phyloP scores from a whole-genome alignment of 2,113 vertebrate genomes.

The Ellobius talpinus region DNA sequence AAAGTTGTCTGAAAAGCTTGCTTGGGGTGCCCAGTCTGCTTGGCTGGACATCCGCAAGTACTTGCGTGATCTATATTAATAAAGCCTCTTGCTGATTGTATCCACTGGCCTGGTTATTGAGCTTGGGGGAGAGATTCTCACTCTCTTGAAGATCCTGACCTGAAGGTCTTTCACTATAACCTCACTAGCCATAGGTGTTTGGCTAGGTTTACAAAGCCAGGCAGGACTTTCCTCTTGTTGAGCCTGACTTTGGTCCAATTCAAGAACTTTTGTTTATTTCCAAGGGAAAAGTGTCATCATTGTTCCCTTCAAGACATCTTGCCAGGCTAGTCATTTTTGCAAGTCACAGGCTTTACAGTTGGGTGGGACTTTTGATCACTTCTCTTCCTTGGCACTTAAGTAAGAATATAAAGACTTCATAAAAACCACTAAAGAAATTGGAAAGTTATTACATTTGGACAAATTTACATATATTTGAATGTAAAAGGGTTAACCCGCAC shows the following conservation, averaged over 20 bases:
- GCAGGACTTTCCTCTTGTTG: background rate
- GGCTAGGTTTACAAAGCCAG: background rate
- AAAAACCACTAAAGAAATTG: background rate
- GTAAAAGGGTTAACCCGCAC: background rate
- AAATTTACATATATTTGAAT: background rate
- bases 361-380: background rate
- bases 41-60: too few relatives aligned
- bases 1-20: too few relatives aligned
- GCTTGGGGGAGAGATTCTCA: too few relatives aligned
- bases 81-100: too few relatives aligned
- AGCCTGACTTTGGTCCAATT: background rate
- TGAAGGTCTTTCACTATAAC: too few relatives aligned
- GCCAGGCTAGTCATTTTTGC: background rate
- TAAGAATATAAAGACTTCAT: background rate
- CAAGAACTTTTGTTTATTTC: background rate
- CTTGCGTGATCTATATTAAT: too few relatives aligned
- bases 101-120: too few relatives aligned
- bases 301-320: background rate
- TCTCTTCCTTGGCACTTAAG: background rate
- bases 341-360: background rate
- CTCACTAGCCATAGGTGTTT: background rate
- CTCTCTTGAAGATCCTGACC: too few relatives aligned
- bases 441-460: background rate
- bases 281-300: background rate
- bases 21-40: too few relatives aligned